phyloP scores from a whole-genome alignment of 1,140 invertebrate genomes.

The Scaptomyza graminum region DNA sequence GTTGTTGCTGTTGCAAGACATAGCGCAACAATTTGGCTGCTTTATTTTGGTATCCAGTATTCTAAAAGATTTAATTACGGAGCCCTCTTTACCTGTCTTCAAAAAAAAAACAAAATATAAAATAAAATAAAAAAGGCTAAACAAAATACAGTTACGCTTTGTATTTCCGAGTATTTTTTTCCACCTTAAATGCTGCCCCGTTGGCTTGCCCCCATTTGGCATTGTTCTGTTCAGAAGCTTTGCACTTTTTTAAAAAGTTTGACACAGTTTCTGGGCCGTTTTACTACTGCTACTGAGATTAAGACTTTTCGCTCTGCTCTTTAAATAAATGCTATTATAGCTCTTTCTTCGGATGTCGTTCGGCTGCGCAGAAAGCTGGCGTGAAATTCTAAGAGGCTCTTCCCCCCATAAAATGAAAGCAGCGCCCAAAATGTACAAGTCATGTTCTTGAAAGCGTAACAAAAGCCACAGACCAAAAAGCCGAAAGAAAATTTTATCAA shows the following conservation, averaged over 20 bases:
- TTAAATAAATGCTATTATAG: constrained; percentile 75
- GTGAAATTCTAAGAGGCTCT: constrained; percentile 51
- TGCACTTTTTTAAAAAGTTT: constrained; percentile 75
- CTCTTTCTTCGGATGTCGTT: constrained; percentile 54
- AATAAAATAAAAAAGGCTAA: background rate
- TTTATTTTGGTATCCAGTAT: constrained; percentile 46
- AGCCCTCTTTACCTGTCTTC: constrained; percentile 39
- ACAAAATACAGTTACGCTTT: constrained; percentile 72
- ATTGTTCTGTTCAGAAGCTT: constrained; percentile 73
- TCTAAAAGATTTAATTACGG: constrained; percentile 77
- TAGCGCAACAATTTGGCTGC: constrained; percentile 42
- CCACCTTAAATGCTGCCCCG: constrained; percentile 68
- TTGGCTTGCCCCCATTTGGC: constrained; percentile 73
- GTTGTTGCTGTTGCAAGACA: constrained; percentile 44
- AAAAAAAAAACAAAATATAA: constrained; percentile 1
- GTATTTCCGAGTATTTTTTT: constrained; percentile 50
- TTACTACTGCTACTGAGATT: constrained; percentile 42
- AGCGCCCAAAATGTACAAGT: constrained; percentile 66
- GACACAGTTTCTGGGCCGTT: constrained; percentile 72
- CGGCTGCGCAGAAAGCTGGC: constrained; percentile 62
- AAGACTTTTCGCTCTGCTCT: constrained; percentile 68
- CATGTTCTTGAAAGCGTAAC: constrained; percentile 82
- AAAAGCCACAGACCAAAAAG: constrained; percentile 53
- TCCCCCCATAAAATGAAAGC: constrained; percentile 56
- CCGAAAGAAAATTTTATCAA: constrained; percentile 53